Evolutionary conservation across 2,113 vertebrate species (phyloP).

Genomic region (Ursus arctos): DNA sequence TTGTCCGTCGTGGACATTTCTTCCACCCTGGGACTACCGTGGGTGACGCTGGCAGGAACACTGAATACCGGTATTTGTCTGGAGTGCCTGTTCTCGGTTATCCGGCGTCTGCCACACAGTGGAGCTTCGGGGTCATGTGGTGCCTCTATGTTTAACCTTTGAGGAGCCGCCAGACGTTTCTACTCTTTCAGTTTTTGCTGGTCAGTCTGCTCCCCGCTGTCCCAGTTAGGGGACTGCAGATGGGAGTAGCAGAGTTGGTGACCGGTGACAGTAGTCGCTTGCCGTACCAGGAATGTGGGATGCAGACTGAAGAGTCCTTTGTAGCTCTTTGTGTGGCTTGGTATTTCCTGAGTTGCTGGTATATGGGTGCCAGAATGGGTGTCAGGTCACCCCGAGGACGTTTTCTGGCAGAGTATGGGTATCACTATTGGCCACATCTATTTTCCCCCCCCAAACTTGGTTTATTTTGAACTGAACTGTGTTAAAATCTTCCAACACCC

Average conservation of each 20-base stretch:
- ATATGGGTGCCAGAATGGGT: too few relatives aligned
- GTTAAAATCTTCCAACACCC: background rate
- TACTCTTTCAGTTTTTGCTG: background rate
- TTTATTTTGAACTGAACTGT: background rate
- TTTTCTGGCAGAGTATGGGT: background rate
- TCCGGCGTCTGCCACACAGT: rapidly evolving
- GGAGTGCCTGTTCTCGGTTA: background rate
- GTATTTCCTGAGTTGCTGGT: background rate
- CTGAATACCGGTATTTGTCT: rapidly evolving
- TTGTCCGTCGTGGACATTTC: rapidly evolving
- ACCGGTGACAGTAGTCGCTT: rapidly evolving
- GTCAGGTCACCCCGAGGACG: background rate
- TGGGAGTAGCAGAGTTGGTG: rapidly evolving
- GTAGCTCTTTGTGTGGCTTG: rapidly evolving
- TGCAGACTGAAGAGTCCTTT: too few relatives aligned
- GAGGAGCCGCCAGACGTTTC: background rate
- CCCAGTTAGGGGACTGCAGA: rapidly evolving
- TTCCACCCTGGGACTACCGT: too few relatives aligned
- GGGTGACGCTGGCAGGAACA: background rate
- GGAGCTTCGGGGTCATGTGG: rapidly evolving
- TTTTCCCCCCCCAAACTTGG: background rate
- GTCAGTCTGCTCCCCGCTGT: rapidly evolving
- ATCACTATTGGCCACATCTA: background rate
- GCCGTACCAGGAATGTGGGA: background rate
- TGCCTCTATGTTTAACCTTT: rapidly evolving